Conservation (phyloP, 1,140 invertebrate genomes). For the Diabrotica undecimpunctata region DNA sequence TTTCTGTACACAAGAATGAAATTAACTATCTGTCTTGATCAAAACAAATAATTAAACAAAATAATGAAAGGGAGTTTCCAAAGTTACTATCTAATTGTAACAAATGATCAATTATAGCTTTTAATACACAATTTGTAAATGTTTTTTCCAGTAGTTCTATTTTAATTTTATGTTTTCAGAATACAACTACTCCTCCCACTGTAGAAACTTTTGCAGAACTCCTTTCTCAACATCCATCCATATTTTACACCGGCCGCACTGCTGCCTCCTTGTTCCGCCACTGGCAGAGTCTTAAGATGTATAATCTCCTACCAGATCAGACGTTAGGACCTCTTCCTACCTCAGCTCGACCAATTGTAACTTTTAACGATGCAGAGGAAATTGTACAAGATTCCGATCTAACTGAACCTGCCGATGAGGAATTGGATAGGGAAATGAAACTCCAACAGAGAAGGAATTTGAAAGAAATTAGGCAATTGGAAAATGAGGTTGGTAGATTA, state of each 20-base stretch:
- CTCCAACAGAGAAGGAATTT: constrained; percentile 62
- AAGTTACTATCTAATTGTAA: no score
- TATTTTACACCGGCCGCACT: constrained; percentile 85
- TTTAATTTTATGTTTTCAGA: constrained; percentile 7
- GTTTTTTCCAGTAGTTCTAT: background rate
- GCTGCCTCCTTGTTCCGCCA: constrained; percentile 80
- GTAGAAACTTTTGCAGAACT: constrained; percentile 81
- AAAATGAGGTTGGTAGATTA: constrained; percentile 71
- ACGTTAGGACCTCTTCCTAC: constrained; percentile 63
- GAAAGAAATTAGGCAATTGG: constrained; percentile 81
- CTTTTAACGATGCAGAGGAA: constrained; percentile 92
- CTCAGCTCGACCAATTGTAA: constrained; percentile 60
- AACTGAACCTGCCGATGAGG: constrained; percentile 73
- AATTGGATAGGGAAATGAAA: constrained; percentile 53
- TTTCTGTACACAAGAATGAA: no score
- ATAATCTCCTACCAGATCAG: constrained; percentile 88
- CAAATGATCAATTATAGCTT: no score
- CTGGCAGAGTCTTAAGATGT: constrained; percentile 92
- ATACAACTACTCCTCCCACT: constrained; percentile 35
- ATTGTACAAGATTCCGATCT: constrained; percentile 81
- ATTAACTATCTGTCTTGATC: no score
- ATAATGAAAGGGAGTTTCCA: no score
- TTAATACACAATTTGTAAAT: no score
- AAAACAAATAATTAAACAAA: no score
- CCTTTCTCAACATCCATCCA: constrained; percentile 76